Percentiles rank a stretch among this genome's conserved stretches.
phyloP scores from a whole-genome alignment of 2,888 invertebrate genomes.

The Oasisia sp. region DNA sequence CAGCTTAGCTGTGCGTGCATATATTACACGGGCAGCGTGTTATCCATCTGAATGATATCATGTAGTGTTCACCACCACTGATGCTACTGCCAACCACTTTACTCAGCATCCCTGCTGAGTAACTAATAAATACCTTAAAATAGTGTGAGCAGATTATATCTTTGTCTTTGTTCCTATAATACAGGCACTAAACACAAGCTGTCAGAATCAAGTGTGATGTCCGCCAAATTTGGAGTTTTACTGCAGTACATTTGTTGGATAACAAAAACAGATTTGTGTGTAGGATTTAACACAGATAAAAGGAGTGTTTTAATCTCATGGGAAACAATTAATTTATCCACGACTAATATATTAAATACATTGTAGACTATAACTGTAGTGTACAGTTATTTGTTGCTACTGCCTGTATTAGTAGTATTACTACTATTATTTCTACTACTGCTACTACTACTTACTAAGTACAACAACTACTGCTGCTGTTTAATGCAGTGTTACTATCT shows the following conservation, averaged over 20 bases:
- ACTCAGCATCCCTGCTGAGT: background rate
- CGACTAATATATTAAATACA: too few relatives aligned
- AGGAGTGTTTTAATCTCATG: background rate
- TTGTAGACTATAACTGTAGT: too few relatives aligned
- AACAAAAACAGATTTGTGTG: background rate
- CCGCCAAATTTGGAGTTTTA: background rate
- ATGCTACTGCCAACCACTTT: background rate
- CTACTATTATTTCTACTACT: too few relatives aligned
- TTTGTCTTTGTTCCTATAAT: background rate
- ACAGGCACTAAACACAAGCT: background rate
- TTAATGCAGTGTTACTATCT: too few relatives aligned
- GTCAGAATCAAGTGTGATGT: background rate
- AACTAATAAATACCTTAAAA: background rate
- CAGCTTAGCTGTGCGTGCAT: background rate
- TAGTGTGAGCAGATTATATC: background rate
- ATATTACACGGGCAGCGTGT: background rate
- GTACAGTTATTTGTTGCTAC: too few relatives aligned
- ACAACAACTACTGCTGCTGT: too few relatives aligned
- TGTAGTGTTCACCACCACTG: background rate
- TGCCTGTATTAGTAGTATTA: too few relatives aligned
- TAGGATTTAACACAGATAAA: background rate
- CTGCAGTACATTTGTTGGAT: background rate
- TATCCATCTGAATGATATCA: background rate
- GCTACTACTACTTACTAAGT: too few relatives aligned
- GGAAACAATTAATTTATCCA: background rate